Conservation (phyloP, 2,113 vertebrate genomes). For the Aspidoscelis tigris region DNA sequence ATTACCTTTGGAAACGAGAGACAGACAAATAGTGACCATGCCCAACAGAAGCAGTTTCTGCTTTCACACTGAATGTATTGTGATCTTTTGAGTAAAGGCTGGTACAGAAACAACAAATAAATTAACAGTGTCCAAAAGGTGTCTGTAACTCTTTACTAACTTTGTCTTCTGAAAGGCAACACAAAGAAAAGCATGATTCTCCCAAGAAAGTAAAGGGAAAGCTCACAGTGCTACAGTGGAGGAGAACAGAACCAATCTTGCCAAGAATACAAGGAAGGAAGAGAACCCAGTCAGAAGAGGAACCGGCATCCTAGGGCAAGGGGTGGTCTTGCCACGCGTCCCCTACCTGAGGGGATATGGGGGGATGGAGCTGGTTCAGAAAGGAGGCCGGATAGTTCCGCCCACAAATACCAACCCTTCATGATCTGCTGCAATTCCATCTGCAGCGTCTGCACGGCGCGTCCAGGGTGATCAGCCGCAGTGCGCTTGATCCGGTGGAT, state of each 20-base stretch:
- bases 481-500: constrained; percentile 96
- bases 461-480: constrained; percentile 88
- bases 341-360: no score
- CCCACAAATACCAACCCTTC: constrained; percentile 83
- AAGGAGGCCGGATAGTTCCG: background rate
- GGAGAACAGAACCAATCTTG: no score
- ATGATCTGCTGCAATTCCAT: constrained; percentile 99
- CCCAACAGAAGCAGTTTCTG: background rate
- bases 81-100: no score
- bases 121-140: no score
- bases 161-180: no score
- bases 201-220: no score
- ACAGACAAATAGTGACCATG: background rate
- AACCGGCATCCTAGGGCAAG: background rate
- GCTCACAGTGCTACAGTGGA: background rate
- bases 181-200: background rate
- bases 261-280: no score
- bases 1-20: constrained; percentile 80
- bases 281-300: background rate
- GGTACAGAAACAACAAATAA: no score
- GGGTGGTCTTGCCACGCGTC: no score
- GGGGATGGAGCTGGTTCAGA: background rate
- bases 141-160: no score
- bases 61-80: background rate
- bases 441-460: constrained; percentile 96